Percentiles rank a stretch among this genome's conserved stretches.
Evolutionary conservation across 2,888 invertebrate genomes (phyloP).

Genomic region (Graphium colonna): DNA sequence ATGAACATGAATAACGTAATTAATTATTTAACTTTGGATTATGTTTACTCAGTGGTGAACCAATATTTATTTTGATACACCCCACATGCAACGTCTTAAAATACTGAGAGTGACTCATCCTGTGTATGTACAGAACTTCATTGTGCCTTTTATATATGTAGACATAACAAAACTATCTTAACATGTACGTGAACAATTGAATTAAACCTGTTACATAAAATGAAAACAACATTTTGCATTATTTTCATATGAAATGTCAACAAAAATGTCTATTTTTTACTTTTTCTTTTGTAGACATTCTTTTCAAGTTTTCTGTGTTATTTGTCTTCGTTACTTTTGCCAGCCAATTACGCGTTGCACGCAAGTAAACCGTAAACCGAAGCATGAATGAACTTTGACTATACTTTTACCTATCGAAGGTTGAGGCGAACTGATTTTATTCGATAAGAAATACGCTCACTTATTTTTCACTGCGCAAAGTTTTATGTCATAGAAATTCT

Average conservation of each 20-base stretch:
- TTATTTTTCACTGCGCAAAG: neutral
- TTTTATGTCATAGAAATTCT: neutral
- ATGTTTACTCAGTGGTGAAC: too few species aligned
- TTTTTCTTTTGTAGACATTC: neutral
- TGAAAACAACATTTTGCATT: too few species aligned
- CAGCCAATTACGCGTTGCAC: slow-evolving; percentile 1
- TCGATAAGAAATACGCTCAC: neutral
- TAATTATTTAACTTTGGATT: too few species aligned
- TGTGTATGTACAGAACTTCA: neutral
- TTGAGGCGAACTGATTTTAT: slow-evolving; percentile 6
- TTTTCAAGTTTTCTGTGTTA: neutral
- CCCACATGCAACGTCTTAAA: too few species aligned
- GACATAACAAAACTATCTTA: neutral
- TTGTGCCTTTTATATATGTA: neutral
- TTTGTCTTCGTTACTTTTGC: neutral
- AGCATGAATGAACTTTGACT: neutral
- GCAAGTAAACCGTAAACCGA: slow-evolving; percentile 3
- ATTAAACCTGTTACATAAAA: neutral
- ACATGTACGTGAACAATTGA: neutral
- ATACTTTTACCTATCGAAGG: slow-evolving; percentile 4
- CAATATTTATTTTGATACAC: too few species aligned
- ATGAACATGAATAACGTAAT: too few species aligned
- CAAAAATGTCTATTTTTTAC: neutral
- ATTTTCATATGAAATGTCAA: neutral
- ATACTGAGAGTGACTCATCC: neutral